Conservation (phyloP, 2,888 invertebrate genomes). For the Ditylenchus weischeri region DNA sequence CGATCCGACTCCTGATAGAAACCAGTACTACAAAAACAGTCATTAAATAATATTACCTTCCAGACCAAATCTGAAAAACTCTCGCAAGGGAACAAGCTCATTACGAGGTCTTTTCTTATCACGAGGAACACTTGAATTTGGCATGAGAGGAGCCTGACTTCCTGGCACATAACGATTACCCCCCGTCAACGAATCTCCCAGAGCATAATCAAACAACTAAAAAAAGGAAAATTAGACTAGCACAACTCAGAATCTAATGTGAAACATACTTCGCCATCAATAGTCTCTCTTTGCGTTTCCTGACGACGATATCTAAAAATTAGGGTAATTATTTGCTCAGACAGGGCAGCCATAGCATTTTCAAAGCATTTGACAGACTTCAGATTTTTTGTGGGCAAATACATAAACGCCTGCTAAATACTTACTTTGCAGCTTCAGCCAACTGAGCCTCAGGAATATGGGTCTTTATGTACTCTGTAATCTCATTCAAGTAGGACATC, state of each 20-base stretch:
- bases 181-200: slow-evolving; percentile 65
- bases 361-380: too few relatives aligned
- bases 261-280: background rate
- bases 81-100: slow-evolving; percentile 42
- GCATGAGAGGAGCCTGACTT: slow-evolving; percentile 25
- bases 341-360: too few relatives aligned
- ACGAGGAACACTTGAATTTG: slow-evolving; percentile 39
- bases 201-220: slow-evolving; percentile 86
- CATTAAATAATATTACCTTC: slow-evolving; percentile 40
- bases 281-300: background rate
- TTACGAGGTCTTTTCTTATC: slow-evolving; percentile 52
- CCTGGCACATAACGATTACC: slow-evolving; percentile 59
- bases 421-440: slow-evolving; percentile 23
- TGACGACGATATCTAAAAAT: background rate
- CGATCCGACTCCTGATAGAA: slow-evolving; percentile 5
- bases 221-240: background rate
- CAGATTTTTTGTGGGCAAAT: too few relatives aligned
- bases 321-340: too few relatives aligned
- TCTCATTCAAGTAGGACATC: slow-evolving; percentile 45
- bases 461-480: slow-evolving; percentile 44
- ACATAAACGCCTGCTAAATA: background rate
- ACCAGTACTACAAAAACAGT: background rate
- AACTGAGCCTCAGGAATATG: slow-evolving; percentile 39
- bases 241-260: background rate
- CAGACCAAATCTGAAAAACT: slow-evolving; percentile 39